Base-by-base conservation (phyloP, 1,140 invertebrate genomes). In the Aphelinus atriplicis region DNA sequence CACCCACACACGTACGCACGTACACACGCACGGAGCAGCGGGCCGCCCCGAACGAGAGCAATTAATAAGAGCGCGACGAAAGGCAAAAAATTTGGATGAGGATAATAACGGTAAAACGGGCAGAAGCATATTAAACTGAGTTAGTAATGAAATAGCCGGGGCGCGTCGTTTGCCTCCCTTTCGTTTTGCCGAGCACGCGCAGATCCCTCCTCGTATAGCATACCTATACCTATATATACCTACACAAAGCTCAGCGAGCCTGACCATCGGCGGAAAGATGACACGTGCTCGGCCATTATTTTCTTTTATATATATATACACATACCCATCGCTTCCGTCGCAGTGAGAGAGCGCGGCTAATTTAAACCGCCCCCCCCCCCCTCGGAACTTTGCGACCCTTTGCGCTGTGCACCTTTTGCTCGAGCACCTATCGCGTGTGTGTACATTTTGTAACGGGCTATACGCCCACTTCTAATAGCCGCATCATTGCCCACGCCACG, bases 181-280 rank as follows among this genome's bases (percentile, higher is more conserved):
- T 57, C 64, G 55, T n/a, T n/a, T 5, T 53, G 48, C 26, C 58
- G 2, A 7, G 2, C 56, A 26, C 9, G 3, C 26, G 3, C 58
- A 26, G 3, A 26, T 10, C 42, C 61, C 10, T 10, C 42, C 10
- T 3, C 10, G 0, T 3, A 3, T 45, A 48, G 26, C 9, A 2
- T n/a, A 42, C 9, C 51, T 43, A 60, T 60, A 60, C 58, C 5
- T n/a, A 53, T 26, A 26, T 53, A 53, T 9, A 53, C 51, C 51
- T 53, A 53, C 51, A 26, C 26, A 26, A 26, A 53, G 51, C 51
- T 53, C 51, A 77, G 76, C 60, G 70, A 26, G 66, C 55, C 78
- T 67, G 71, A 71, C 56, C 75, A 60, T 78, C 71, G 75, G 80
- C 79, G 80, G 80, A 82, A 82, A 80, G 80, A 82, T 83, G 82